These are phyloP conservation scores for Amblyornis subalaris DNA, from an alignment of 2,113 vertebrate species.

Conservation along the genomic window DNA sequence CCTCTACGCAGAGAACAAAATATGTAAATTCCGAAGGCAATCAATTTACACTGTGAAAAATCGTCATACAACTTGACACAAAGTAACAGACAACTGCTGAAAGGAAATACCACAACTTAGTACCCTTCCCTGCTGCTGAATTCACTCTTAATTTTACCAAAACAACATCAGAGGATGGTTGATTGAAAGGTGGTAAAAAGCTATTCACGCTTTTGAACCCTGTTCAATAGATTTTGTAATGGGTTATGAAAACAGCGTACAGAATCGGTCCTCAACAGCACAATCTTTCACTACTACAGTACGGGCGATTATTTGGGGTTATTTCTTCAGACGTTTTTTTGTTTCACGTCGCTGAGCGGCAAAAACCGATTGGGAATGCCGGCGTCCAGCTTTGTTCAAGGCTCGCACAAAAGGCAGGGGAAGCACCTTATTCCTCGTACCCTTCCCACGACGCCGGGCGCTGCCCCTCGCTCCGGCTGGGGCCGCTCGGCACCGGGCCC, in stretches of 20 bases:
- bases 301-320: neutral
- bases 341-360: neutral
- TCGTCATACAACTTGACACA: neutral
- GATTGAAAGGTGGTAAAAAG: neutral
- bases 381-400: neutral
- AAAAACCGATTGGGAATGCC: fast-evolving
- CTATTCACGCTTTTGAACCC: neutral
- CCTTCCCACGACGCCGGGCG: neutral
- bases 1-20: neutral
- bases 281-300: neutral
- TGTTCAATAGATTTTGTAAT: neutral
- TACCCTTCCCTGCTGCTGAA: neutral
- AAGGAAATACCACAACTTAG: neutral
- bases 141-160: neutral
- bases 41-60: neutral
- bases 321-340: neutral
- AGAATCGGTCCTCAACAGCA: neutral
- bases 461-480: neutral
- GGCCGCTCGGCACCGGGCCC: conserved; percentile 9
- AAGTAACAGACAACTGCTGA: neutral
- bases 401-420: neutral
- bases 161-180: neutral
- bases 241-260: neutral
- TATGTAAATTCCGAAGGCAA: neutral
- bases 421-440: neutral